phyloP scores from a whole-genome alignment of 2,113 vertebrate genomes.

The human (Homo sapiens) region DNA sequence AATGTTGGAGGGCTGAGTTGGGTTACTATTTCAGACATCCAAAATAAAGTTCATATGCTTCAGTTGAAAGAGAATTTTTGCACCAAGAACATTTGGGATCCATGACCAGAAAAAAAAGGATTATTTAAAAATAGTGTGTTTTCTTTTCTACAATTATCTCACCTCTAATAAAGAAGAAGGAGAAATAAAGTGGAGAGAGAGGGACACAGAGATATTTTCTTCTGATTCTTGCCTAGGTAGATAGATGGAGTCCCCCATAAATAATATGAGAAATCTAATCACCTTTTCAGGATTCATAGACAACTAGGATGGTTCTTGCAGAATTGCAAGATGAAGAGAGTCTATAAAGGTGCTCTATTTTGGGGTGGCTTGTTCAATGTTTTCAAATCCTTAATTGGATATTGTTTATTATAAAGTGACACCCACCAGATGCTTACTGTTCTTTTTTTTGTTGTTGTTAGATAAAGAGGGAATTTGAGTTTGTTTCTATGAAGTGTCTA shows the following conservation, averaged over 20 bases:
- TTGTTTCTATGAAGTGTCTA: background rate
- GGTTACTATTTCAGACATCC: background rate
- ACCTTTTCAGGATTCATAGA: background rate
- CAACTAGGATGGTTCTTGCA: background rate
- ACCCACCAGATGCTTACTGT: background rate
- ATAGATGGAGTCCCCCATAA: background rate
- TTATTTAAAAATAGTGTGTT: background rate
- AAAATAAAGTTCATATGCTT: background rate
- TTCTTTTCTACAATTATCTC: background rate
- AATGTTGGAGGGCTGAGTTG: background rate
- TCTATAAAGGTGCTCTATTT: background rate
- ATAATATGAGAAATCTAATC: background rate
- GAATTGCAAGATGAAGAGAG: background rate
- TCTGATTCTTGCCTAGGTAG: background rate
- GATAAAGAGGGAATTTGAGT: background rate
- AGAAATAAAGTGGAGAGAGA: background rate
- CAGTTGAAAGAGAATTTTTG: conserved; percentile 4
- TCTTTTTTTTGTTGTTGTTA: background rate
- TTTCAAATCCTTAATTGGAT: background rate
- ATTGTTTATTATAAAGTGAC: background rate
- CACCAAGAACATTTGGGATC: background rate
- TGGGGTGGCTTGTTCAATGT: background rate
- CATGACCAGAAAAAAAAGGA: background rate
- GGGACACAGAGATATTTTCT: background rate
- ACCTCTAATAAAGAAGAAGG: background rate